A percentile compares a stretch with the other conserved stretches of the same genome.
phyloP scores from a whole-genome alignment of 2,797 vertebrate genomes.

The Brachymystax lenok region DNA sequence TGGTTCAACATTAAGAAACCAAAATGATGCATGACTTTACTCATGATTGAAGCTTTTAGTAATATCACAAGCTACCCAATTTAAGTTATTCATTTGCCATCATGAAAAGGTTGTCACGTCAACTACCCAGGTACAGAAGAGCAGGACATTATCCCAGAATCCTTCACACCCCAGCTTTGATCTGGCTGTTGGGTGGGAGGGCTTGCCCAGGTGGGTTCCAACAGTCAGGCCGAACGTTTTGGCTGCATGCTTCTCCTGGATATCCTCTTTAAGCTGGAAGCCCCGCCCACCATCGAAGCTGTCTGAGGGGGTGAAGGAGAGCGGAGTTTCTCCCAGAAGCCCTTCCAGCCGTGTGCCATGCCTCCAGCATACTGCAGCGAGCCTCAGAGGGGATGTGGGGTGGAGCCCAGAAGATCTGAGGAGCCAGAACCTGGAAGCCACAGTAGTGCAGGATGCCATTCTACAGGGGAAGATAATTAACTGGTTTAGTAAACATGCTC shows the following conservation, averaged over 20 bases:
- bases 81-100: too few relatives aligned
- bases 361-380: constrained; percentile 67
- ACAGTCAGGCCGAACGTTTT: constrained; percentile 72
- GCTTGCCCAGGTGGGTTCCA: constrained; percentile 80
- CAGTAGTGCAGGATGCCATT: constrained; percentile 85
- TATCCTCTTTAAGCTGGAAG: constrained; percentile 77
- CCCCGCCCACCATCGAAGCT: constrained; percentile 75
- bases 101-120: too few relatives aligned
- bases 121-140: too few relatives aligned
- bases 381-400: constrained; percentile 52
- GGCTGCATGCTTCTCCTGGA: constrained; percentile 64
- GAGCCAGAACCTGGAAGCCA: constrained; percentile 83
- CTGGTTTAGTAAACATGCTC: background rate
- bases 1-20: too few relatives aligned
- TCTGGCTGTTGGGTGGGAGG: constrained; percentile 74
- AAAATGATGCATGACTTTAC: too few relatives aligned
- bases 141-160: too few relatives aligned
- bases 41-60: too few relatives aligned
- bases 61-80: too few relatives aligned
- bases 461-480: constrained; percentile 57
- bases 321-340: constrained; percentile 77
- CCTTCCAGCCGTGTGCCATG: constrained; percentile 77
- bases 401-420: constrained; percentile 84
- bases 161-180: constrained; percentile 59
- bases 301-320: constrained; percentile 76